These are phyloP conservation scores for Cheilosia variabilis DNA, from an alignment of 2,888 invertebrate genomes.

Conservation along the genomic window DNA sequence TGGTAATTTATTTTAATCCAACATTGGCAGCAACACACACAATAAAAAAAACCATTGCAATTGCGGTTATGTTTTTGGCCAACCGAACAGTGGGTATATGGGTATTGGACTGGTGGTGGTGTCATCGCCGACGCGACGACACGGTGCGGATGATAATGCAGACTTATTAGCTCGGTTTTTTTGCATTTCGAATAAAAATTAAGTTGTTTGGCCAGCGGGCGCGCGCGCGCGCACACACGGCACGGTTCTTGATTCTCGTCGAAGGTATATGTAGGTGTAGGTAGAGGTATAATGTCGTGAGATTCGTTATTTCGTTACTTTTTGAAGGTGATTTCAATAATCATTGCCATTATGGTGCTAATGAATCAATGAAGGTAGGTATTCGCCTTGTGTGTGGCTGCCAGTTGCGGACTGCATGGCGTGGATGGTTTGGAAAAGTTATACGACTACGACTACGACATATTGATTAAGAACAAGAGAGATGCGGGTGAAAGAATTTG, in stretches of 20 bases:
- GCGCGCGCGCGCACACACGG: too few relatives aligned
- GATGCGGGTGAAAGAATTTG: too few relatives aligned
- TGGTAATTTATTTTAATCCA: conserved; percentile 72
- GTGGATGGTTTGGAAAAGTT: conserved; percentile 2
- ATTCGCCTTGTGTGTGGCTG: conserved; percentile 44
- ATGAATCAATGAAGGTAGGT: conserved; percentile 71
- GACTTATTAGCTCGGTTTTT: conserved; percentile 61
- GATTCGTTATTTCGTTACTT: conserved; percentile 60
- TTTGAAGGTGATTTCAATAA: conserved; percentile 71
- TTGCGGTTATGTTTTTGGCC: conserved; percentile 62
- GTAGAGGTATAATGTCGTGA: conserved; percentile 4
- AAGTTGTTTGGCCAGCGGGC: conserved; percentile 57
- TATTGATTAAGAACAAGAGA: too few relatives aligned
- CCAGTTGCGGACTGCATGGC: background rate
- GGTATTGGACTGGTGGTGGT: conserved; percentile 26
- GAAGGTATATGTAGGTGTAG: conserved; percentile 23
- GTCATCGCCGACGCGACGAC: conserved; percentile 21
- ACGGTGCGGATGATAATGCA: conserved; percentile 51
- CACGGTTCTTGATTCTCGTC: conserved; percentile 41
- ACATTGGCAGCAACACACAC: conserved; percentile 29
- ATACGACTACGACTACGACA: background rate
- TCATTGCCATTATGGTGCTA: conserved; percentile 68
- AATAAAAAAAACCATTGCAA: conserved; percentile 42
- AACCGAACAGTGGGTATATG: background rate
- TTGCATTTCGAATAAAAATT: conserved; percentile 60